Base-by-base conservation (phyloP, 2,888 invertebrate genomes). In the Melieria picta region DNA sequence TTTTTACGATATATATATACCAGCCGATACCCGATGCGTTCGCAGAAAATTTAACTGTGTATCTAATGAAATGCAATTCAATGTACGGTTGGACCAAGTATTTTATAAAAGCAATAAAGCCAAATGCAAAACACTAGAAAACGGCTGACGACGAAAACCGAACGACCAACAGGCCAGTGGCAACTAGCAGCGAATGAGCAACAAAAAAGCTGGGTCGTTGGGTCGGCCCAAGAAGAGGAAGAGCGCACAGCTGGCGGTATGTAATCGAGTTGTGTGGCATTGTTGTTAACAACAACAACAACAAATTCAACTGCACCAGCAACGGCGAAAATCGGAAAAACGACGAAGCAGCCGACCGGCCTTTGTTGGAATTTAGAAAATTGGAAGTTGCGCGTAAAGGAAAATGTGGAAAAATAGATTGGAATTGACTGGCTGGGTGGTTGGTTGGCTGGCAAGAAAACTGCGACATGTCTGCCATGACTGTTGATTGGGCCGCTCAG, bases 341-440 rank as follows among this genome's bases (percentile, higher is more conserved):
- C 43, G 48, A 58, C 66, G 65, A 69, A 65, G 56, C 65, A 65
- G 63, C 72, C 67, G 62, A 72, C 66, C 72, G 72, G 72, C 69
- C 65, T 72, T 65, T 62, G 50, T 65, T 65, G 72, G 72, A 69
- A 72, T 65, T 56, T 65, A n/a, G 60, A 65, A 58, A 56, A 16
- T 13, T 47, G 57, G 45, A 62, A 66, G 62, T 55, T 55, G 43
- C 55, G 45, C 65, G 16, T 48, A 66, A 55, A 57, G 47, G 63
- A 71, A 66, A 71, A 62, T 30, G n/a, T 56, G 16, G 11, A 42
- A 55, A 60, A 71, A 61, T 50, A 60, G 56, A 55, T 70, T 58
- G 58, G 60, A 65, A 70, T 65, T 58, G 58, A 58, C 58, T 43
- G 58, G 16, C 16, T 61, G n/a, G 46, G 11, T 30, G 16, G 13